Evolutionary conservation across 1,140 invertebrate species (phyloP).

Genomic region (Grapholita molesta): DNA sequence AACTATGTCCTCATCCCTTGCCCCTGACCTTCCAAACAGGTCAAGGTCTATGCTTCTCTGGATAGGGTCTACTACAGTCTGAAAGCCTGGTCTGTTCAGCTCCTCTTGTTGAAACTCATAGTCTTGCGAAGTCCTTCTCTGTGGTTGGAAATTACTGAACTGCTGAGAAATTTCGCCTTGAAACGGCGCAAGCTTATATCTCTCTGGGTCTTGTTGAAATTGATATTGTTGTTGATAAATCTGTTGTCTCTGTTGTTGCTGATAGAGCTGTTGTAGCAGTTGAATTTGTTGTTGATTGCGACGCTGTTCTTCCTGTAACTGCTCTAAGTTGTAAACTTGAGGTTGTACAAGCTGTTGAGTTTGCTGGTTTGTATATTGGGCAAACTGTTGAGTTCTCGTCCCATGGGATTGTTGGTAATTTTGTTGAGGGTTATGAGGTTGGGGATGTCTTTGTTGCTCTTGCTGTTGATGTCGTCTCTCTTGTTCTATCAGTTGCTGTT

Average conservation of each 20-base stretch:
- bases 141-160: background rate
- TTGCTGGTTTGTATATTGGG: conserved; percentile 11
- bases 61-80: conserved; percentile 23
- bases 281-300: conserved; percentile 21
- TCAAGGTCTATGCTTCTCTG: conserved; percentile 68
- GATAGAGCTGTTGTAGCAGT: conserved; percentile 41
- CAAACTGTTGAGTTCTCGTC: background rate
- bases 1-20: background rate
- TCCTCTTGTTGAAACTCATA: background rate
- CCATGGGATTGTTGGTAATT: conserved; percentile 13
- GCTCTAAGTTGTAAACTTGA: conserved; percentile 33
- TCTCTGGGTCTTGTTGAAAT: background rate
- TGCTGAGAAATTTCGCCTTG: background rate
- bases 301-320: conserved; percentile 35
- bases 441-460: conserved; percentile 10
- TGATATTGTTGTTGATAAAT: conserved; percentile 13
- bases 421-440: conserved; percentile 14
- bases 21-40: conserved; percentile 47
- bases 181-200: background rate
- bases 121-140: background rate
- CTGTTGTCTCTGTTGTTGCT: conserved; percentile 30
- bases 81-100: background rate
- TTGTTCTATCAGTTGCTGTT: conserved; percentile 46
- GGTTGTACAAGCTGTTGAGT: conserved; percentile 22
- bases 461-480: conserved; percentile 17